Conservation (phyloP, 92 coral and sea anemone genomes). For the Epizoanthus scotinus region DNA sequence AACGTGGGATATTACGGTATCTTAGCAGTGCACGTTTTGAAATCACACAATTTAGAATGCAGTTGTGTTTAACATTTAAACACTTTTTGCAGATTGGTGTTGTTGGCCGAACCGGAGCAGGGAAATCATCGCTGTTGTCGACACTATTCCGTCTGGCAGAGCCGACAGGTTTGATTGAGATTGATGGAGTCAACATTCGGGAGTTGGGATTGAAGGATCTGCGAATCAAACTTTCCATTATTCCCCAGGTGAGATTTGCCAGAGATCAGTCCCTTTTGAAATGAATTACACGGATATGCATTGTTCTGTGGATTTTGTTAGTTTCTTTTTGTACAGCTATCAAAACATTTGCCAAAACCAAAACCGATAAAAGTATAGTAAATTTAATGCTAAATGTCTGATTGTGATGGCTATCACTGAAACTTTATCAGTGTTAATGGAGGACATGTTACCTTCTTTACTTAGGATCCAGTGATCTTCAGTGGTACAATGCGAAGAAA, state of each 20-base stretch:
- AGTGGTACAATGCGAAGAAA: conserved; percentile 47
- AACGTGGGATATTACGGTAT: too few relatives aligned
- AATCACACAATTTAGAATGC: too few relatives aligned
- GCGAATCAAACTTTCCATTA: conserved; percentile 63
- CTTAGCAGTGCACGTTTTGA: too few relatives aligned
- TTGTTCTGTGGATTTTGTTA: neutral
- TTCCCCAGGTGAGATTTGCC: conserved; percentile 56
- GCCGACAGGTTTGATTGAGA: conserved; percentile 59
- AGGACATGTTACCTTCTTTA: neutral
- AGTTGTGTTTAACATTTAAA: too few relatives aligned
- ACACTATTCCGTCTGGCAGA: conserved; percentile 71
- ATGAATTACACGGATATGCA: too few relatives aligned
- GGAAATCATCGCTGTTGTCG: conserved; percentile 66
- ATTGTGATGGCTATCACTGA: too few relatives aligned
- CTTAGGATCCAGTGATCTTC: conserved; percentile 51
- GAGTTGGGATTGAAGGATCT: conserved; percentile 57
- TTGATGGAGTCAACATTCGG: conserved; percentile 60
- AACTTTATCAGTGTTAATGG: neutral
- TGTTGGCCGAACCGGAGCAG: conserved; percentile 73
- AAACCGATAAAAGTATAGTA: too few relatives aligned
- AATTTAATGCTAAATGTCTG: too few relatives aligned
- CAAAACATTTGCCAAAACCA: too few relatives aligned
- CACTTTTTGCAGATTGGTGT: conserved; percentile 52
- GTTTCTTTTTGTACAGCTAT: too few relatives aligned
- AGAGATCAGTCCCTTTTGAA: neutral